Percentiles rank a stretch among this genome's conserved stretches.
These are phyloP conservation scores for Haemorhous mexicanus DNA, from an alignment of 2,113 vertebrate genomes.

Conservation along the genomic window DNA sequence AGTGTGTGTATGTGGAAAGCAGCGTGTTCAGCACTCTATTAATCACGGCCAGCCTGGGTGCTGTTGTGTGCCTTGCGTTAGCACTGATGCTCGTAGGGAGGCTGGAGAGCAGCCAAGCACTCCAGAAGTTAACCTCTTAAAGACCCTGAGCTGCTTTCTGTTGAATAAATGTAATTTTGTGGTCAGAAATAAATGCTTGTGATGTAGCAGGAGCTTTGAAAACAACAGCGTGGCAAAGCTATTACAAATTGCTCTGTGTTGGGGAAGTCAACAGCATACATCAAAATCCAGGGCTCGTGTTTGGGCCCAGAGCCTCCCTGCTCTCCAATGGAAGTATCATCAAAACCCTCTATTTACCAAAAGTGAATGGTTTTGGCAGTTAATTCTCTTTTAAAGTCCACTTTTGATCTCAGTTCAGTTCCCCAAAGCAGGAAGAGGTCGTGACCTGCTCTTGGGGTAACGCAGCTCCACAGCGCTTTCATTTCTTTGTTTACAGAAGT, in stretches of 20 bases:
- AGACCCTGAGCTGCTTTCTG: conserved; percentile 76
- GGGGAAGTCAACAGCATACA: conserved; percentile 71
- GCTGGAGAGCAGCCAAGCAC: conserved; percentile 77
- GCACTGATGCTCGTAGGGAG: conserved; percentile 59
- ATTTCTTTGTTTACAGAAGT: conserved; percentile 21
- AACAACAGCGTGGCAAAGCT: conserved; percentile 68
- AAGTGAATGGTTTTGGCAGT: conserved; percentile 56
- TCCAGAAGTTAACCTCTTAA: conserved; percentile 84
- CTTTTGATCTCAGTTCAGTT: background rate
- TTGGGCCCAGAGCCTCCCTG: conserved; percentile 57
- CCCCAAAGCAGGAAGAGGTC: background rate
- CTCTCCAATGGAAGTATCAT: conserved; percentile 58
- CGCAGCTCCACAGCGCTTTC: background rate
- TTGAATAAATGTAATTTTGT: conserved; percentile 80
- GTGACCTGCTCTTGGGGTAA: background rate
- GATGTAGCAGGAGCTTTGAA: conserved; percentile 75
- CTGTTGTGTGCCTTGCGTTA: conserved; percentile 69
- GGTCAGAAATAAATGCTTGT: conserved; percentile 76
- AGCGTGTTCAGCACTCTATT: conserved; percentile 81
- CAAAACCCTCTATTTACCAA: conserved; percentile 42
- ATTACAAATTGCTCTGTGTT: conserved; percentile 74
- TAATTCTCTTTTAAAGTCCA: conserved; percentile 45
- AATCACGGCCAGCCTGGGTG: conserved; percentile 75
- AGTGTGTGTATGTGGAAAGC: conserved; percentile 75
- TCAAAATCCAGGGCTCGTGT: conserved; percentile 39